These are phyloP conservation scores for Lota lota DNA, from an alignment of 2,113 vertebrate genomes.

Conservation along the genomic window DNA sequence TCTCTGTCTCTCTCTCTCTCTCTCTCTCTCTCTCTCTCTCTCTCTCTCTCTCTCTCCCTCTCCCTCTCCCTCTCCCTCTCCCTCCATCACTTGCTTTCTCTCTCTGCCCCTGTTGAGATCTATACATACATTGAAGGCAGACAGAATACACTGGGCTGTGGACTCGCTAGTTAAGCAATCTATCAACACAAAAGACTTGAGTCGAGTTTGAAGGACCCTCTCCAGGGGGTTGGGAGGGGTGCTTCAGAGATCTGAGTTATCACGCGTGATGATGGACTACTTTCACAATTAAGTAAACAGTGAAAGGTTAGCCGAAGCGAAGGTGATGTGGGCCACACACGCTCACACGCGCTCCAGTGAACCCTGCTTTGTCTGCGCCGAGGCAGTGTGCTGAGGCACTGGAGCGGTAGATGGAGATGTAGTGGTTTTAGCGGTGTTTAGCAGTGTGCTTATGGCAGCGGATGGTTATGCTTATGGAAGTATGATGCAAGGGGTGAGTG, in stretches of 20 bases:
- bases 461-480: too few species aligned
- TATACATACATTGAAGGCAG: too few species aligned
- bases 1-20: too few species aligned
- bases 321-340: slow-evolving; percentile 18
- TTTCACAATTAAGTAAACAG: slow-evolving; percentile 23
- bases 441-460: too few species aligned
- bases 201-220: background rate
- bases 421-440: background rate
- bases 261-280: background rate
- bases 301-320: slow-evolving; percentile 23
- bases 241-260: slow-evolving; percentile 13
- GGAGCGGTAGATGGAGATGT: background rate
- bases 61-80: too few species aligned
- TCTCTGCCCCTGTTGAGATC: too few species aligned
- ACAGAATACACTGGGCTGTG: background rate
- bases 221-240: background rate
- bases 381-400: background rate
- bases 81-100: too few species aligned
- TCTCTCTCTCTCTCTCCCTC: too few species aligned
- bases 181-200: background rate
- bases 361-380: background rate
- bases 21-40: too few species aligned
- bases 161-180: background rate
- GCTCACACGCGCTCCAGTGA: background rate
- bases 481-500: too few species aligned